Percentiles rank a stretch among this genome's conserved stretches.
phyloP scores from a whole-genome alignment of 1,140 invertebrate species.

The Papilio xuthus region DNA sequence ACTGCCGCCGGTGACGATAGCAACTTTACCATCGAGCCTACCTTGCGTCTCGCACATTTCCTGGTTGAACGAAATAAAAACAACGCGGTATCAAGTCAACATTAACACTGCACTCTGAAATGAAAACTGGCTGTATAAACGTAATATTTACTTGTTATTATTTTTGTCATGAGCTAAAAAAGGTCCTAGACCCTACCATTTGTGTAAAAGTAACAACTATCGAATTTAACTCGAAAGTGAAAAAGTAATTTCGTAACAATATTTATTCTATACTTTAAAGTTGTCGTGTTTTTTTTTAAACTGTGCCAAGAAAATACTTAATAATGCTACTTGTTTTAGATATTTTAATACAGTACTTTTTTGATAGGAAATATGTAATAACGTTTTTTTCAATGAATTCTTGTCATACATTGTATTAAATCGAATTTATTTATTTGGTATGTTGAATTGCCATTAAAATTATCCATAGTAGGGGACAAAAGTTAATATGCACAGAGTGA shows the following conservation, averaged over 20 bases:
- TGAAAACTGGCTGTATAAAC: constrained; percentile 25
- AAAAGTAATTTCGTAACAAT: background rate
- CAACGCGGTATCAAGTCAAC: constrained; percentile 1
- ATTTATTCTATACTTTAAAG: background rate
- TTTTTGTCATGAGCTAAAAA: constrained; percentile 49
- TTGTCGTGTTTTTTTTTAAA: no score
- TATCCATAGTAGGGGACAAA: constrained; percentile 9
- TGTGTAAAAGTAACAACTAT: constrained; percentile 8
- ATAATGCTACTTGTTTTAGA: no score
- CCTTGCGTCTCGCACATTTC: constrained; percentile 59
- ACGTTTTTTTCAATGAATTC: background rate
- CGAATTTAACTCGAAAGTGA: background rate
- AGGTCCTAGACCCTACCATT: constrained; percentile 44
- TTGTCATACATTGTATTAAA: background rate
- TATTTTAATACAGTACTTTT: no score
- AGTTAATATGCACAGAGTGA: background rate
- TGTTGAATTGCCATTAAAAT: background rate
- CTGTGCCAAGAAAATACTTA: no score
- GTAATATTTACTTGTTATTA: constrained; percentile 49
- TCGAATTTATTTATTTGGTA: background rate
- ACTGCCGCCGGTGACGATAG: constrained; percentile 91
- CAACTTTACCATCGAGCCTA: constrained; percentile 84
- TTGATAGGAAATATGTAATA: no score
- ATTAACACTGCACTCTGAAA: constrained; percentile 9
- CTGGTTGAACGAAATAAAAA: background rate